phyloP scores from a whole-genome alignment of 2,797 vertebrate genomes.

The Molossus alvarezi region DNA sequence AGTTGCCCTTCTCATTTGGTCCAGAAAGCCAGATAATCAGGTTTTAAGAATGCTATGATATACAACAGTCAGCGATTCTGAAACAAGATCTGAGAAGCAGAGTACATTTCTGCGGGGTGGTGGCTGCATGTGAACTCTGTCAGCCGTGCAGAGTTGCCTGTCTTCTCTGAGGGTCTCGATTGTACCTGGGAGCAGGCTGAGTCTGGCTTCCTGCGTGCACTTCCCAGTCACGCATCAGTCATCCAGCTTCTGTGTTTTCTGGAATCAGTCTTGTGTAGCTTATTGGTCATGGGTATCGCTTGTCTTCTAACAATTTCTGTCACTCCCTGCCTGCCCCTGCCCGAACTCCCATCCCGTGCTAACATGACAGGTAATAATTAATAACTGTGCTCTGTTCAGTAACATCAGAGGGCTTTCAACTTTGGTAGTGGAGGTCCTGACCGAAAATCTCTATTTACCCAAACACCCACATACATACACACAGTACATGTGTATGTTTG shows the following conservation, averaged over 20 bases:
- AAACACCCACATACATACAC: background rate
- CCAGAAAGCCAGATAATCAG: background rate
- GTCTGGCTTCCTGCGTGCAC: background rate
- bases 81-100: background rate
- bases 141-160: background rate
- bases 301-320: background rate
- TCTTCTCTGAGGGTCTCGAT: background rate
- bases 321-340: background rate
- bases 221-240: background rate
- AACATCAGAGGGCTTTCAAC: background rate
- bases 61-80: background rate
- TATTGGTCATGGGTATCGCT: background rate
- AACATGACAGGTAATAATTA: background rate
- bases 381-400: background rate
- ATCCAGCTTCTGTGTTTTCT: constrained; percentile 38
- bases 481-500: background rate
- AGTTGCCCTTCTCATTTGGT: background rate
- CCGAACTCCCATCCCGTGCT: background rate
- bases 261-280: background rate
- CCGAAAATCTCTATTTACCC: background rate
- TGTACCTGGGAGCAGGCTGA: background rate
- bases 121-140: background rate
- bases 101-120: background rate
- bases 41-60: background rate
- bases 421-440: background rate